Base-by-base conservation (phyloP, 2,888 invertebrate genomes). In the Agriotes lineatus region DNA sequence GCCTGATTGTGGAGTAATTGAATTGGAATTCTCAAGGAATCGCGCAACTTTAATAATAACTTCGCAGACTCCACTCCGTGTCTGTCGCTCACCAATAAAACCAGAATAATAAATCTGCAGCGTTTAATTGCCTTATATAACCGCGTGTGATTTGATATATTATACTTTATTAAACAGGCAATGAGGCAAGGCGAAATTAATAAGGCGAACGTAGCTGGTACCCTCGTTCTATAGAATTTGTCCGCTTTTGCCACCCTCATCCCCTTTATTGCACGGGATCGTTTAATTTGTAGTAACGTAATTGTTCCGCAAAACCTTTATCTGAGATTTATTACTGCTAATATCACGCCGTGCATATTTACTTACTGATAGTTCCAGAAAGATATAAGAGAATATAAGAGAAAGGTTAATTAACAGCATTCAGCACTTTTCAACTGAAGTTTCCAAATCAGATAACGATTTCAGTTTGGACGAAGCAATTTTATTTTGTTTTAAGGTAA, bases 171-270 rank as follows among this genome's bases (percentile, higher is more conserved):
- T 69, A 63, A 56, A 69, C 52, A 48, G 42, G 69, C 67, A 62
- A 62, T 67, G 62, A 67, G 62, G 57, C 62, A 60, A 56, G 56
- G 50, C 60, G 35, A 56, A 59, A 69, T 69, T 69, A 69, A 69
- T 65, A 69, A 69, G 54, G 52, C 50, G 60, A 64, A 56, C 52
- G 12, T 18, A n/a, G 42, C 18, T 30, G 60, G 60, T 67, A 56
- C 61, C 61, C 57, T 45, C 25, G 20, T 67, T 59, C 62, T 50
- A 67, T 67, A 62, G 67, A 58, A 57, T 48, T 57, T 62, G 37
- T 42, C 14, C 42, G 35, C 62, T 35, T 62, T 62, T 64, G 59
- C 14, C 52, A 39, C 60, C 59, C 19, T 35, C 48, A 52, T 52
- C 54, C 60, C 54, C 19, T 30, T 52, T 63, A 63, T 63, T 58